These are phyloP conservation scores for Cryptosula pallasiana DNA, from an alignment of 2,888 invertebrate species.

Conservation along the genomic window DNA sequence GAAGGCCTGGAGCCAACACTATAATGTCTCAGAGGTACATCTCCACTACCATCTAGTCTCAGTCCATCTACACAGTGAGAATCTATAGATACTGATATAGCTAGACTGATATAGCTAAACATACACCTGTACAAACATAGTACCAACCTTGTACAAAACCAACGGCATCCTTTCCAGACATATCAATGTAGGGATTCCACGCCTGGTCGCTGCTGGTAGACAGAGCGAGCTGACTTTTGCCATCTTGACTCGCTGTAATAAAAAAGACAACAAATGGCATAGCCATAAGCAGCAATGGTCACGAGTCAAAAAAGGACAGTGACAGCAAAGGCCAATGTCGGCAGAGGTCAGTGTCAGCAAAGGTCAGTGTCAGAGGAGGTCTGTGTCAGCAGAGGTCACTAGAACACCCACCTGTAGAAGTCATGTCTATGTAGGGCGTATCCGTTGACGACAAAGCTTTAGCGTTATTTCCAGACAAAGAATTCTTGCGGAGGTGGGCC, in stretches of 20 bases:
- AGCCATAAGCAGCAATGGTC: not conserved
- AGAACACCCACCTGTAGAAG: not conserved
- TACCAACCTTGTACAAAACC: not conserved
- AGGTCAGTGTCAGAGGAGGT: not conserved
- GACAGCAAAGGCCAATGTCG: too few species aligned
- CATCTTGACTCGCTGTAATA: too few species aligned
- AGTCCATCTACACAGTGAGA: not conserved
- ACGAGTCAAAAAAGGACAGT: not conserved
- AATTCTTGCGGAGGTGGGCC: not conserved
- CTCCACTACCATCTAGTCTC: not conserved
- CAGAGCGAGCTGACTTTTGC: too few species aligned
- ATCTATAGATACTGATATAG: too few species aligned
- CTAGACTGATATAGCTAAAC: too few species aligned
- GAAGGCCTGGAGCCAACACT: constrained; percentile 6
- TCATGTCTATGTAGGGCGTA: not conserved
- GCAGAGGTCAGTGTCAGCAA: too few species aligned
- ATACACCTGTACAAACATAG: too few species aligned
- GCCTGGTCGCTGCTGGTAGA: too few species aligned
- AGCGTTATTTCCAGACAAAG: not conserved
- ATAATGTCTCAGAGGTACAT: not conserved
- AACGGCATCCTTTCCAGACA: not conserved
- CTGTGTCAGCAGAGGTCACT: not conserved
- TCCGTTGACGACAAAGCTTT: not conserved
- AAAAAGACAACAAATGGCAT: too few species aligned
- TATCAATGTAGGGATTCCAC: not conserved